Evolutionary conservation across 2,113 vertebrate genomes (phyloP).

Genomic region (Macroglossus sobrinus): DNA sequence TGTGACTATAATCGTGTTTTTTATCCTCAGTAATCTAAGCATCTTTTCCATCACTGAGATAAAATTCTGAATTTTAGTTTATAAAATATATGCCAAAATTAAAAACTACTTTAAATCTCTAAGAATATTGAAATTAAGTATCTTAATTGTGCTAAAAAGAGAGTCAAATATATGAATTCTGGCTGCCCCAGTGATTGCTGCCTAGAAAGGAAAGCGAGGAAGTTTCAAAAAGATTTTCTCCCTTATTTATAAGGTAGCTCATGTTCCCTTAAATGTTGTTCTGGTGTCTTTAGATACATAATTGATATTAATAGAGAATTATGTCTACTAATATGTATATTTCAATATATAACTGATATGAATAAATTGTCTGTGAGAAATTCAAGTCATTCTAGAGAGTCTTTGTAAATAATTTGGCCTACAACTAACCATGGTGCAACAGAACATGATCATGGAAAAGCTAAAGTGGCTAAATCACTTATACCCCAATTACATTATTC

Average conservation of each 20-base stretch:
- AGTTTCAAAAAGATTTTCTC: conserved; percentile 35
- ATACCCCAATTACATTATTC: background rate
- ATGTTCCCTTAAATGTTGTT: conserved; percentile 52
- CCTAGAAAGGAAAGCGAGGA: conserved; percentile 24
- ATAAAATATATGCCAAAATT: background rate
- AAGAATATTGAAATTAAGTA: background rate
- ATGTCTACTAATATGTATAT: no score
- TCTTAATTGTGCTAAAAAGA: background rate
- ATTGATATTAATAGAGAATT: background rate
- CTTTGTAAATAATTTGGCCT: conserved; percentile 18
- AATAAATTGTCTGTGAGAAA: background rate
- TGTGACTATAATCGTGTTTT: background rate
- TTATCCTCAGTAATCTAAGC: background rate
- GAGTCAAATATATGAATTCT: background rate
- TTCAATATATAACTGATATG: conserved; percentile 12
- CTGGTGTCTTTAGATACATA: conserved; percentile 14
- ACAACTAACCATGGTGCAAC: background rate
- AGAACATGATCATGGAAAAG: background rate
- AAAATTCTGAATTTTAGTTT: conserved; percentile 30
- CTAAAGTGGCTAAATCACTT: conserved; percentile 14
- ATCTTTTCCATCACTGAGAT: background rate
- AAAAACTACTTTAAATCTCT: background rate
- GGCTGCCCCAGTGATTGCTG: background rate
- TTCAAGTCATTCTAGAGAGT: background rate
- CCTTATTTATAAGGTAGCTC: background rate